A percentile compares a stretch with the other conserved stretches of the same genome.
These are phyloP conservation scores for Cassiopea xamachana DNA, from an alignment of 30 jellyfish, hydroid and myxozoan species.

Conservation along the genomic window DNA sequence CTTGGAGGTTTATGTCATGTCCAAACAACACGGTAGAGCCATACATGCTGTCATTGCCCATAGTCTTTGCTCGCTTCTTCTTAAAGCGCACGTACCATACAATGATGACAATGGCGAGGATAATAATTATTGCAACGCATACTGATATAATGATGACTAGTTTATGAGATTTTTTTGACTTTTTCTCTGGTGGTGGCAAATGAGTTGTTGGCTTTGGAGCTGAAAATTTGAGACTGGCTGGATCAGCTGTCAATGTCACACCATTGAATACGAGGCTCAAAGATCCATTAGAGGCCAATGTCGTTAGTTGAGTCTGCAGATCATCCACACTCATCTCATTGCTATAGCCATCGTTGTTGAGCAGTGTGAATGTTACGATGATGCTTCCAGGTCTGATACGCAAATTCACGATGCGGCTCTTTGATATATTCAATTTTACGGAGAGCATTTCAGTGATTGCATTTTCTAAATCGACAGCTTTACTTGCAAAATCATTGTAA, in stretches of 20 bases:
- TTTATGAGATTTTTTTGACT: not conserved
- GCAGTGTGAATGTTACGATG: conserved; percentile 64
- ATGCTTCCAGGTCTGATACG: conserved; percentile 58
- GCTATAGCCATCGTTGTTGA: conserved; percentile 21
- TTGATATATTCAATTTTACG: conserved; percentile 41
- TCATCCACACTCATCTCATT: conserved; percentile 18
- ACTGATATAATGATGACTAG: conserved; percentile 19
- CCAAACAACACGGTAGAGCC: conserved; percentile 15
- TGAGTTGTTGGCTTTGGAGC: not conserved
- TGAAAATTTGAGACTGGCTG: conserved; percentile 12
- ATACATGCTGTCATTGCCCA: not conserved
- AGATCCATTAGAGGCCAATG: conserved; percentile 48
- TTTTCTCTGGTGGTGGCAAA: not conserved
- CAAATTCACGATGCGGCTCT: conserved; percentile 47
- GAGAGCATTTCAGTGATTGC: conserved; percentile 37
- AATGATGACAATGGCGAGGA: not conserved
- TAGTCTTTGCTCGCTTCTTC: not conserved
- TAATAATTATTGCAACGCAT: conserved; percentile 3
- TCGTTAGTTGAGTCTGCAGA: not conserved
- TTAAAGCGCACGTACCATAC: conserved; percentile 10
- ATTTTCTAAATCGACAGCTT: conserved; percentile 5
- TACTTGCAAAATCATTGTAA: conserved; percentile 26
- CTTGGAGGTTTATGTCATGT: conserved; percentile 38
- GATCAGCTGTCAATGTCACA: conserved; percentile 7
- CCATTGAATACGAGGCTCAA: conserved; percentile 31